phyloP scores from a whole-genome alignment of 2,113 vertebrate species.

The Rana temporaria region DNA sequence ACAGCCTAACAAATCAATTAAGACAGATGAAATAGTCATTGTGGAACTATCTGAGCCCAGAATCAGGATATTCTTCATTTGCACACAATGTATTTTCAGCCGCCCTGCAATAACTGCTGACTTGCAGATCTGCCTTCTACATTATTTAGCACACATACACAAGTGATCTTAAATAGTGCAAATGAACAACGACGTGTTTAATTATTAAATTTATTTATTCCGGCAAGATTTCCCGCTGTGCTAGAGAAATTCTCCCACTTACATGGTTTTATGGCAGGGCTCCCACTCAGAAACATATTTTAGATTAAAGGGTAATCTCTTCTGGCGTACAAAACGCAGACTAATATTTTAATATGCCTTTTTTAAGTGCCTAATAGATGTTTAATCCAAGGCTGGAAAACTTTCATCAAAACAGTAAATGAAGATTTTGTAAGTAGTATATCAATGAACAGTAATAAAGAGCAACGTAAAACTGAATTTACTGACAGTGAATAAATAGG shows the following conservation, averaged over 20 bases:
- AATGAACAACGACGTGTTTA: slow-evolving; percentile 56
- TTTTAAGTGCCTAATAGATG: slow-evolving; percentile 40
- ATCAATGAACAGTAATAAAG: slow-evolving; percentile 9
- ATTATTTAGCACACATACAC: slow-evolving; percentile 50
- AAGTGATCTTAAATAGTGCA: slow-evolving; percentile 54
- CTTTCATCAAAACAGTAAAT: slow-evolving; percentile 29
- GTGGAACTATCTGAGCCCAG: not conserved
- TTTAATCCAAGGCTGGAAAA: slow-evolving; percentile 19
- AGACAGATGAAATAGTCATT: not conserved
- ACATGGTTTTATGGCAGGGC: slow-evolving; percentile 4
- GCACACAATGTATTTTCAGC: not conserved
- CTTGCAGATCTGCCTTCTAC: slow-evolving; percentile 46
- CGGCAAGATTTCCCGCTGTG: slow-evolving; percentile 50
- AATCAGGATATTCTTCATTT: not conserved
- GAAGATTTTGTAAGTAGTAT: not conserved
- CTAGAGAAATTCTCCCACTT: slow-evolving; percentile 25
- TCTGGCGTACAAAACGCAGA: slow-evolving; percentile 32
- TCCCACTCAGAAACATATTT: slow-evolving; percentile 31
- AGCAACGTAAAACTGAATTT: not conserved
- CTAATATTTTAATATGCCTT: slow-evolving; percentile 40
- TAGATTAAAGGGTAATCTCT: slow-evolving; percentile 45
- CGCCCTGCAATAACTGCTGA: slow-evolving; percentile 27
- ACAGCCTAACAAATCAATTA: no score
- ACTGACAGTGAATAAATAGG: slow-evolving; percentile 4
- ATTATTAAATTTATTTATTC: slow-evolving; percentile 58